Evolutionary conservation across 2,888 invertebrate species (phyloP).

Genomic region (Troides helena): DNA sequence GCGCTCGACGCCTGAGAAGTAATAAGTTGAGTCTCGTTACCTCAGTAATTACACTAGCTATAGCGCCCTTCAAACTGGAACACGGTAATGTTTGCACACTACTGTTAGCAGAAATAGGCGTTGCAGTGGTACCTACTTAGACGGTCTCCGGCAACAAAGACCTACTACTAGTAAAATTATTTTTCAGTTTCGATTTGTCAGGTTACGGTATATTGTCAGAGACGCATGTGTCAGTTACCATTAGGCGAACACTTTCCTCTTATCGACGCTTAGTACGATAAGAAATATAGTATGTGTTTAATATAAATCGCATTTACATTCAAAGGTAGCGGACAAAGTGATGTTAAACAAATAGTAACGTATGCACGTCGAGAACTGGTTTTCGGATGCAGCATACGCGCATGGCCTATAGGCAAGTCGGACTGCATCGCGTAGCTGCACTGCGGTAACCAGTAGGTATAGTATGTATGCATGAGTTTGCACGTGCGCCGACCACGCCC

Average conservation of each 20-base stretch:
- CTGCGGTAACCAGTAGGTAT: conserved; percentile 28
- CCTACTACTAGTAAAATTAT: no score
- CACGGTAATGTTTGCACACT: no score
- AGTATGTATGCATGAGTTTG: conserved; percentile 34
- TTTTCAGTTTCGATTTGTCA: no score
- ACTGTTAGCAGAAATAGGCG: no score
- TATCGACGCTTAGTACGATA: no score
- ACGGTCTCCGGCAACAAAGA: no score
- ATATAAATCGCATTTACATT: neutral
- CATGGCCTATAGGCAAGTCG: conserved; percentile 7
- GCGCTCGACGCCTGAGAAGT: no score
- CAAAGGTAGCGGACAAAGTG: neutral
- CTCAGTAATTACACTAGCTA: no score
- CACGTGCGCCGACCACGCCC: conserved; percentile 63
- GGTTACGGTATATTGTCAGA: no score
- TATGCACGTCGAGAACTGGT: conserved; percentile 15
- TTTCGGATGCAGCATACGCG: conserved; percentile 4
- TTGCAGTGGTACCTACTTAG: no score
- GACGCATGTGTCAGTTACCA: neutral
- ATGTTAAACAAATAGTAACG: conserved; percentile 12
- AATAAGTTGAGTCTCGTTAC: no score
- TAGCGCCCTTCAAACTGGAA: no score
- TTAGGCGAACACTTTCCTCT: neutral
- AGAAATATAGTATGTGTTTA: neutral
- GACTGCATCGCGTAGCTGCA: conserved; percentile 16